Base-by-base conservation (phyloP, 1,140 invertebrate species). In the Papilio polytes region DNA sequence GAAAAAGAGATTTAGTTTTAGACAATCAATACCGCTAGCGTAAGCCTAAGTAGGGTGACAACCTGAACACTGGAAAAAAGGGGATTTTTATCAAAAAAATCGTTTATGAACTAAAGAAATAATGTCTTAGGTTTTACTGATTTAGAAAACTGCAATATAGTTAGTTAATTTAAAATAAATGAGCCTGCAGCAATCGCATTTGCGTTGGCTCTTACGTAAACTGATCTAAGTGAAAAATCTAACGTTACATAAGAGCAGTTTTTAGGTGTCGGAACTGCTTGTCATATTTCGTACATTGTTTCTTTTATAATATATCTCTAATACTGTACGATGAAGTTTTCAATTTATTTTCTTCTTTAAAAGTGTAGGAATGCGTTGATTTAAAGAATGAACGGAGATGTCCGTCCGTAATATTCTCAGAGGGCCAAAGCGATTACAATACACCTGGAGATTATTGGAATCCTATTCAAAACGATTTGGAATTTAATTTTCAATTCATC, bases 401-500 rank as follows among this genome's bases (percentile, higher is more conserved):
- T 59, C n/a, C 56, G n/a, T 59, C 56, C 22, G 20, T 63, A 63
- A 63, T 63, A 63, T 63, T 3, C 2, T 22, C 59, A n/a, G 59
- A 26, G 22, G 8, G 3, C 59, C 20, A 63, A 59, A n/a, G n/a
- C 20, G 56, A 59, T 59, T 59, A 59, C 56, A 59, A 63, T 63
- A 63, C 59, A 26, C 59, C 59, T 63, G 59, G 20, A 20, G 59
- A 63, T 63, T 63, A 63, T 63, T 63, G 22, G 10, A 63, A 63
- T 63, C 59, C 59, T 63, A 63, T 63, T 63, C 9, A 63, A 63
- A 63, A 63, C 56, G 59, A 12, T 22, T 63, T 9, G 10, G 59
- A 63, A 63, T 63, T 63, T 63, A 63, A 63, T 63, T 63, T 26
- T 63, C 22, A 63, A 63, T 63, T 63, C 59, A 63, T 2, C 22